Conservation (phyloP, 2,113 vertebrate species). For the Lasiurus cinereus region DNA sequence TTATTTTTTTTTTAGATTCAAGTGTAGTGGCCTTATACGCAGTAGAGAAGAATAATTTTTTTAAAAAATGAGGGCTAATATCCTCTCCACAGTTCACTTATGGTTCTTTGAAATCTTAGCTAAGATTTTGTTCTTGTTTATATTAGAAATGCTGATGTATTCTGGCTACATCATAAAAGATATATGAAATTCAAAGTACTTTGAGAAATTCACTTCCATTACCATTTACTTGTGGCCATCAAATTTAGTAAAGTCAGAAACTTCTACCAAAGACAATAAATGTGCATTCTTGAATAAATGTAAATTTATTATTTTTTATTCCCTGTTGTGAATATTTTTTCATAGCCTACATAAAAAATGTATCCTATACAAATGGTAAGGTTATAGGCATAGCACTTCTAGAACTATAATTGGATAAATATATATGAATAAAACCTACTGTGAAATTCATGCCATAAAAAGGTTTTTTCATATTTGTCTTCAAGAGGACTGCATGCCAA, state of each 20-base stretch:
- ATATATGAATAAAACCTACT: not conserved
- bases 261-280: not conserved
- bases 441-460: not conserved
- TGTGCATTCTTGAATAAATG: not conserved
- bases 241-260: constrained; percentile 43
- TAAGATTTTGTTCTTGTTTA: constrained; percentile 35
- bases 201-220: not conserved
- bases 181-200: constrained; percentile 18
- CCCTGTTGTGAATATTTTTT: not conserved
- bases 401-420: constrained; percentile 22
- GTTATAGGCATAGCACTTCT: constrained; percentile 13
- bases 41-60: not conserved
- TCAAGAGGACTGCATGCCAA: not conserved
- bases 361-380: not conserved
- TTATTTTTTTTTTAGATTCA: constrained; percentile 17
- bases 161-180: constrained; percentile 7
- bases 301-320: constrained; percentile 31
- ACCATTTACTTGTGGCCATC: not conserved
- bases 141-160: constrained; percentile 31
- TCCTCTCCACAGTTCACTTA: constrained; percentile 2
- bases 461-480: constrained; percentile 44
- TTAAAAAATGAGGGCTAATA: constrained; percentile 14
- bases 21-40: not conserved
- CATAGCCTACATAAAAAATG: not conserved
- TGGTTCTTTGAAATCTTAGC: not conserved